These are phyloP conservation scores for Rhinoderma darwinii DNA, from an alignment of 2,113 vertebrate genomes.

Conservation along the genomic window DNA sequence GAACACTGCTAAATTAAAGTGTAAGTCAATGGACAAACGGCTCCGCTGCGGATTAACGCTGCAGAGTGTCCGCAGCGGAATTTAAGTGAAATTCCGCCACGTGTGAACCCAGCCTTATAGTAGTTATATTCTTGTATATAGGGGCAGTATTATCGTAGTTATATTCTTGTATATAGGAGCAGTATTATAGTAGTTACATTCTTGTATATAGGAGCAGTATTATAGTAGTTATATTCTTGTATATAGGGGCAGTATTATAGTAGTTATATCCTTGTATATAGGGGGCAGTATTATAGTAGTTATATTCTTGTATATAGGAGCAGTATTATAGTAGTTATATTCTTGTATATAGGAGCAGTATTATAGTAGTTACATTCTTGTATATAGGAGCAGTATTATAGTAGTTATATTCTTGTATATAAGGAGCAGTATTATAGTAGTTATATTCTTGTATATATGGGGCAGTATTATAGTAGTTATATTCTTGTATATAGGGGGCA, in stretches of 20 bases:
- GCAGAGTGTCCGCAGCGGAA: too few species aligned
- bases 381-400: neutral
- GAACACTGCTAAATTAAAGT: too few species aligned
- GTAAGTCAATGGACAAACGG: too few species aligned
- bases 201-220: constrained; percentile 2
- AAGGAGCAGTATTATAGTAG: neutral
- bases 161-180: neutral
- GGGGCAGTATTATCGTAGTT: constrained; percentile 11
- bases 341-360: neutral
- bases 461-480: too few species aligned
- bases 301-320: neutral
- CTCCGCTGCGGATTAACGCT: too few species aligned
- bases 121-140: neutral
- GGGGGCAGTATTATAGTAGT: constrained; percentile 4
- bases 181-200: constrained; percentile 3
- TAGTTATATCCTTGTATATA: constrained; percentile 5
- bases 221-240: constrained; percentile 3
- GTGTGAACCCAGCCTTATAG: neutral
- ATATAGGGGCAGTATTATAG: neutral
- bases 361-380: constrained; percentile 7
- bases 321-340: constrained; percentile 21
- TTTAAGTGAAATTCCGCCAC: too few species aligned
- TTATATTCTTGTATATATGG: too few species aligned
- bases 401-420: neutral
- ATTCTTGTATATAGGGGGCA: too few species aligned